Conservation (phyloP, 2,113 vertebrate genomes). For the Ammodytes marinus region DNA sequence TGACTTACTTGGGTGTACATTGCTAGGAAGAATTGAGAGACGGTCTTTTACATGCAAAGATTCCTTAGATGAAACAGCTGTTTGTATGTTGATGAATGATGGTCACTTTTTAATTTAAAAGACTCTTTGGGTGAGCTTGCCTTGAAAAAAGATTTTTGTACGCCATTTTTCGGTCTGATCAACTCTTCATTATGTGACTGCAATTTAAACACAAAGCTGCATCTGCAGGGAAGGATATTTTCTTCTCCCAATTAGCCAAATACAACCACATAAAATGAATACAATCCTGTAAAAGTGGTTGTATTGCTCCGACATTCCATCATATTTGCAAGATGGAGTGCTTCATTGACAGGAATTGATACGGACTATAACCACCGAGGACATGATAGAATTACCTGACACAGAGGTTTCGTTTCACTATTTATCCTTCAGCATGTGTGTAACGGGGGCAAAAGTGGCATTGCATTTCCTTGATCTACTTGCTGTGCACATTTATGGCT, state of each 20-base stretch:
- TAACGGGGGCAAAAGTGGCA: constrained; percentile 52
- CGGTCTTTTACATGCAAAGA: not conserved
- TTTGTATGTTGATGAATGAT: not conserved
- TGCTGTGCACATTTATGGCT: constrained; percentile 63
- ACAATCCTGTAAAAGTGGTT: constrained; percentile 16
- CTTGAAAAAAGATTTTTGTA: not conserved
- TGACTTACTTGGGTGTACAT: not conserved
- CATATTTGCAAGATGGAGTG: constrained; percentile 53
- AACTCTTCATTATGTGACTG: not conserved
- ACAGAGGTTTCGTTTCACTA: constrained; percentile 63
- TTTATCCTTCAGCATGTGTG: constrained; percentile 67
- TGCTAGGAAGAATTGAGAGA: not conserved
- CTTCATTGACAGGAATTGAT: constrained; percentile 74
- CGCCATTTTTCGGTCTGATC: too few relatives aligned
- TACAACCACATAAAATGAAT: constrained; percentile 31
- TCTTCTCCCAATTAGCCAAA: constrained; percentile 9
- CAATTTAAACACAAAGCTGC: not conserved
- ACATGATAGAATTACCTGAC: constrained; percentile 69
- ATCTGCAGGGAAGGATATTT: not conserved
- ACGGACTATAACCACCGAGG: constrained; percentile 70
- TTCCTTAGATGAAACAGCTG: not conserved
- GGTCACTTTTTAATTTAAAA: not conserved
- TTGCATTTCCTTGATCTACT: constrained; percentile 62
- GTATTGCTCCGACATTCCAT: constrained; percentile 24
- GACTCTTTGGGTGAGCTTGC: not conserved